A percentile compares a stretch with the other conserved stretches of the same genome.
Conservation (phyloP, 2,888 invertebrate species). For the Dexiosoma caninum region DNA sequence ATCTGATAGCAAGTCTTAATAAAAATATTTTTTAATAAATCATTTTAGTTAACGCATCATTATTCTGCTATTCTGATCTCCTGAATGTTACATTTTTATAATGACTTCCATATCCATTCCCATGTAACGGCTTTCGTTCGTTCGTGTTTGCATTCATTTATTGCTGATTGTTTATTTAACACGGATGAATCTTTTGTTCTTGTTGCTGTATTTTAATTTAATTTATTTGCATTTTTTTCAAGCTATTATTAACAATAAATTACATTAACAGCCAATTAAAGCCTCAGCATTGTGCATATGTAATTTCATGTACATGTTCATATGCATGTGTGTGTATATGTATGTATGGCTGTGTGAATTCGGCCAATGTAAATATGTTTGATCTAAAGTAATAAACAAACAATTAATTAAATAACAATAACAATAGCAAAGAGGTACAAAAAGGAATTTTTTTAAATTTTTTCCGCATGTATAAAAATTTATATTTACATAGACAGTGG, state of each 20-base stretch:
- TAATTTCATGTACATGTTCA: too few relatives aligned
- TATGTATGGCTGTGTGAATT: background rate
- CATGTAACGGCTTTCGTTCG: background rate
- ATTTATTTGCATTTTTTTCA: constrained; percentile 41
- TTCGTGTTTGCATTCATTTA: background rate
- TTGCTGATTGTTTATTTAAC: constrained; percentile 48
- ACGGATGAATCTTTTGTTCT: constrained; percentile 18
- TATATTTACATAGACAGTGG: too few relatives aligned
- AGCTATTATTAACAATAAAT: constrained; percentile 51
- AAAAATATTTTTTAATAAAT: too few relatives aligned
- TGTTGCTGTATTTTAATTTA: constrained; percentile 39
- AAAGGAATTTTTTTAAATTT: background rate
- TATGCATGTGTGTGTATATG: background rate
- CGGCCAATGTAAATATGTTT: background rate
- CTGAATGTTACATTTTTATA: background rate
- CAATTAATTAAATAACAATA: constrained; percentile 55
- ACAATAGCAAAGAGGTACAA: background rate
- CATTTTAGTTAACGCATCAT: background rate
- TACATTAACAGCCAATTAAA: constrained; percentile 54
- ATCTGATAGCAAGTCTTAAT: too few relatives aligned
- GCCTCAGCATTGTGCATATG: too few relatives aligned
- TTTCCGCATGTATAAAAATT: background rate
- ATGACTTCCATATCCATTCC: background rate
- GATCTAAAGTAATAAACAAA: constrained; percentile 51
- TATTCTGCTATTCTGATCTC: too few relatives aligned